Conservation (phyloP, 2,888 invertebrate species). For the Nephrotoma flavescens region DNA sequence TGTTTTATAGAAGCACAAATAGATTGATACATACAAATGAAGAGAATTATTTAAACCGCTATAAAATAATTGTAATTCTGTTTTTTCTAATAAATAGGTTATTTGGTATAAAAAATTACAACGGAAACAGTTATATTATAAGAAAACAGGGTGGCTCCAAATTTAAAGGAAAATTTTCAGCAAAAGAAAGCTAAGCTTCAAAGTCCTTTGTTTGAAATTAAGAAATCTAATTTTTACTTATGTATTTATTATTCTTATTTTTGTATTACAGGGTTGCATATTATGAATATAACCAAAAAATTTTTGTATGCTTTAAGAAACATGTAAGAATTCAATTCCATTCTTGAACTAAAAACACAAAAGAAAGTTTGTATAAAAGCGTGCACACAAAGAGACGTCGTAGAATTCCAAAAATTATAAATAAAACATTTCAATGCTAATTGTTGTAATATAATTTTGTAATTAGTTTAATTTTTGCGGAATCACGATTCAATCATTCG, state of each 20-base stretch:
- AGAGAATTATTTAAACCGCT: not conserved
- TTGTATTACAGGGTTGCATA: too few relatives aligned
- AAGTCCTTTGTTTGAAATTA: too few relatives aligned
- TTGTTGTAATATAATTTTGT: too few relatives aligned
- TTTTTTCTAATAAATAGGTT: not conserved
- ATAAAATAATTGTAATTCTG: not conserved
- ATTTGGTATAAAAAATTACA: not conserved
- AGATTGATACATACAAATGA: not conserved
- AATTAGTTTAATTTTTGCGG: too few relatives aligned
- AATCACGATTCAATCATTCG: too few relatives aligned
- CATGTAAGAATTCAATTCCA: not conserved
- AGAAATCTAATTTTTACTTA: too few relatives aligned
- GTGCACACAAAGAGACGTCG: too few relatives aligned
- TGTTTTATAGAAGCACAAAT: not conserved
- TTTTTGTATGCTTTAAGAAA: not conserved
- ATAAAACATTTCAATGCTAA: too few relatives aligned
- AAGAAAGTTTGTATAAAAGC: not conserved
- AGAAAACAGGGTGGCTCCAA: not conserved
- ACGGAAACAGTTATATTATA: not conserved
- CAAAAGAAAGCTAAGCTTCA: too few relatives aligned
- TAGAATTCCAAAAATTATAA: too few relatives aligned
- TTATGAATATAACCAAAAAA: not conserved
- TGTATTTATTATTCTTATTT: too few relatives aligned
- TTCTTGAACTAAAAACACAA: not conserved
- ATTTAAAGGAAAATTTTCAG: too few relatives aligned